Base-by-base conservation (phyloP, 2,888 invertebrate genomes). In the Lithodes maja region DNA sequence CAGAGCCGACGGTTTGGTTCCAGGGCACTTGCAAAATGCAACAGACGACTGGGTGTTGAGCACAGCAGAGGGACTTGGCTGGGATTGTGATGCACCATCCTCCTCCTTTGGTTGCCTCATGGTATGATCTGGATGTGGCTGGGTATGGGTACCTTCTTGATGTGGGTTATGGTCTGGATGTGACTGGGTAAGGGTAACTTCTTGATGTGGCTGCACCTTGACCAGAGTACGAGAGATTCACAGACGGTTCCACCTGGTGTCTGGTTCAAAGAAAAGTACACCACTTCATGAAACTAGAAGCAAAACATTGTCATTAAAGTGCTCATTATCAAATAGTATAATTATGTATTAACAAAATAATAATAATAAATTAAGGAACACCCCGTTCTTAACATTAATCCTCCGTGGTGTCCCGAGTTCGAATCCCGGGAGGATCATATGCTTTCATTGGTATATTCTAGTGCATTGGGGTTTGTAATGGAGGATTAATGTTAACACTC, bases 211-310 rank as follows among this genome's bases (percentile, higher is more conserved):
- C 79, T 17, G 85, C 83, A 7, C 90, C 90, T 69, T 75, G 85
- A 1, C 85, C 85, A 33, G 90, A 90, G 50, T 90, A 90, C 0
- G 90, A 90, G 49, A 90, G 79, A 75, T 79, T 83, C 12, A 90
- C 88, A 49, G 87, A 85, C 7, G 90, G 90, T 61, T 88, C 87
- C 55, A 90, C 87, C 74, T 88, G 87, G 71, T 90, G 90, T 79
- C 90, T 90, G 79, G 49, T 5, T 50, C 12, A 77, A 12, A 15
- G n/a, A 74, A 74, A 7, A 74, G n/a, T 15, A n/a, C n/a, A 5
- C n/a, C 74, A 15, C n/a, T 74, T 33, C 33, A 33, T 33, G 33
- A 33, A 33, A 33, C 33, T 33, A 33, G 33, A 33, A 33, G 33
- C 33, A 33, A 33, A 33, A 33, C 33, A 33, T 33, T 33, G 33